phyloP scores from a whole-genome alignment of 2,888 invertebrate species.

The Nebria brevicollis region DNA sequence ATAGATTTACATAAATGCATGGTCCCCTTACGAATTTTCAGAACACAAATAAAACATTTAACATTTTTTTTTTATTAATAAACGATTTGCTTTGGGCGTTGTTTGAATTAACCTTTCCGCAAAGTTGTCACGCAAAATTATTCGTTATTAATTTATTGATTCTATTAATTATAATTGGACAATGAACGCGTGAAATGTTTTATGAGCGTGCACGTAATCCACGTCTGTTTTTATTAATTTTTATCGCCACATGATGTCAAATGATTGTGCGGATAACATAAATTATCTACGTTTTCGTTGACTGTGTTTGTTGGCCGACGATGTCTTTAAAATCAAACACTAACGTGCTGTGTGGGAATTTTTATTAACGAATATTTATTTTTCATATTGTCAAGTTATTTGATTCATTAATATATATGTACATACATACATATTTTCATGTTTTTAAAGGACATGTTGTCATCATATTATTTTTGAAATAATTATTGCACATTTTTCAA shows the following conservation, averaged over 20 bases:
- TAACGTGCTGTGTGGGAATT: conserved; percentile 8
- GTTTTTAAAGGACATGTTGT: not conserved
- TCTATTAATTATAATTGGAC: conserved; percentile 43
- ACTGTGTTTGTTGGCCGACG: not conserved
- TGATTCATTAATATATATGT: conserved; percentile 2
- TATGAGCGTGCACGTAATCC: conserved; percentile 16
- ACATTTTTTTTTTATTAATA: not conserved
- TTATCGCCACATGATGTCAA: conserved; percentile 40
- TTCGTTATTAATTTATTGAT: conserved; percentile 40
- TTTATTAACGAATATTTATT: conserved; percentile 3
- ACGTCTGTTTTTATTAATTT: conserved; percentile 45
- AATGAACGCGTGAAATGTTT: conserved; percentile 40
- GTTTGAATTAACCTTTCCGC: conserved; percentile 16
- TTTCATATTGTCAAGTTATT: conserved; percentile 5
- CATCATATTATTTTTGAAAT: no score
- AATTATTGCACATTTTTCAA: no score
- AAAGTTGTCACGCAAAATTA: conserved; percentile 10
- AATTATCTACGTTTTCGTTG: conserved; percentile 14
- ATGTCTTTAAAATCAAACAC: not conserved
- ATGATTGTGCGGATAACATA: conserved; percentile 36
- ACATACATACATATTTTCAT: not conserved
- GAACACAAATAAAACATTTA: not conserved
- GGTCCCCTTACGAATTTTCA: no score
- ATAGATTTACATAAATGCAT: no score
- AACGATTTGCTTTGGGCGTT: not conserved